phyloP scores from a whole-genome alignment of 1,140 invertebrate species.

The Zaprionus gabonicus region DNA sequence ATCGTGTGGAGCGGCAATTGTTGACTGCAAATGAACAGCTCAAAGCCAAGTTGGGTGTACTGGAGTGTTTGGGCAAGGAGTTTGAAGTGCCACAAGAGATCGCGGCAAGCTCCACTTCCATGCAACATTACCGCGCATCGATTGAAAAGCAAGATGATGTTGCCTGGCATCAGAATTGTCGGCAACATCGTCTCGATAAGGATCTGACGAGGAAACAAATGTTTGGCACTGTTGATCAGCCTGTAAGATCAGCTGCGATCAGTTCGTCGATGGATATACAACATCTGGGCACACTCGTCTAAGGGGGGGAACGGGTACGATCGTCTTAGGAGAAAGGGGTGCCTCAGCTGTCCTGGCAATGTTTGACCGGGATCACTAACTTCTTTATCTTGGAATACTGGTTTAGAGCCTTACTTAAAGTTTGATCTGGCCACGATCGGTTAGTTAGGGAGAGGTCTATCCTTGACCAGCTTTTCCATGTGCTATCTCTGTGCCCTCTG shows the following conservation, averaged over 20 bases:
- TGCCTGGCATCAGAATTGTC: slow-evolving; percentile 8
- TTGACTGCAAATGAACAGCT: slow-evolving; percentile 88
- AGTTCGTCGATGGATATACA: slow-evolving; percentile 17
- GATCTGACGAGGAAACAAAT: slow-evolving; percentile 32
- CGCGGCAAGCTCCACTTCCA: slow-evolving; percentile 55
- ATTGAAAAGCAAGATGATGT: slow-evolving; percentile 16
- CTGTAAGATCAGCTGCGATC: neutral
- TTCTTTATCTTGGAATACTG: too few relatives aligned
- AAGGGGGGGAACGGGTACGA: neutral
- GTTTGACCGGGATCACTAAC: too few relatives aligned
- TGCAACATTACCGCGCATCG: slow-evolving; percentile 42
- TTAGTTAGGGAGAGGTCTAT: neutral
- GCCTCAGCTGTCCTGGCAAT: too few relatives aligned
- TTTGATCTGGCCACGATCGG: slow-evolving; percentile 55
- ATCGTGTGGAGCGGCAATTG: slow-evolving; percentile 87
- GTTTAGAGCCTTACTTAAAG: too few relatives aligned
- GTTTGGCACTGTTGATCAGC: slow-evolving; percentile 15
- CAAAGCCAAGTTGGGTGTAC: slow-evolving; percentile 86
- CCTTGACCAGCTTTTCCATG: neutral
- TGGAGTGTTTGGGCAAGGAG: slow-evolving; percentile 88
- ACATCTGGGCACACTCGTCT: slow-evolving; percentile 61
- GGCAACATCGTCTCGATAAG: neutral
- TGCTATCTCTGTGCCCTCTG: neutral
- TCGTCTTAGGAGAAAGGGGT: too few relatives aligned
- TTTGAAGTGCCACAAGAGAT: slow-evolving; percentile 84